Conservation (phyloP, 1,140 invertebrate species). For the Diorhabda elongata region DNA sequence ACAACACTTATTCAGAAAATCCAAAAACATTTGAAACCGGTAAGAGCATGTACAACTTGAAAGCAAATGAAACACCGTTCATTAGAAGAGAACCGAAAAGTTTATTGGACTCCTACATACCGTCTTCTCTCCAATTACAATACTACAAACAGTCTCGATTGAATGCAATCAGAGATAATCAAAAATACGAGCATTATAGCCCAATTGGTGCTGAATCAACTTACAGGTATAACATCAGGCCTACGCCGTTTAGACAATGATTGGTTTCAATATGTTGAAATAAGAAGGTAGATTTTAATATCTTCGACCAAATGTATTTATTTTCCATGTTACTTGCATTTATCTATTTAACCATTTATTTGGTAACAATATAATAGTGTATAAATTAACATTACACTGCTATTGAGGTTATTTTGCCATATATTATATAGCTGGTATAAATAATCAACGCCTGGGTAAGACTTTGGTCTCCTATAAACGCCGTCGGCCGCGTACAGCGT, state of each 20-base stretch:
- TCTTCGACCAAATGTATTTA: too few species aligned
- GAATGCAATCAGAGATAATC: slow-evolving; percentile 10
- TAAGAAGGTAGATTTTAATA: too few species aligned
- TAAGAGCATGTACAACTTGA: slow-evolving; percentile 12
- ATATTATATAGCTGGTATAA: too few species aligned
- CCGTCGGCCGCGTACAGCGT: too few species aligned
- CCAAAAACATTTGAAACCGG: slow-evolving; percentile 8
- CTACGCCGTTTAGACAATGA: background rate
- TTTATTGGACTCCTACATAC: slow-evolving; percentile 41
- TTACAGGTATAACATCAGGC: background rate
- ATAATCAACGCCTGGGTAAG: too few species aligned
- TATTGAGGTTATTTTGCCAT: too few species aligned
- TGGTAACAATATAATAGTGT: too few species aligned
- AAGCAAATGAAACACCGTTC: slow-evolving; percentile 14
- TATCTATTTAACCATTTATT: too few species aligned
- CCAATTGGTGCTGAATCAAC: background rate
- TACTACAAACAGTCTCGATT: slow-evolving; percentile 31
- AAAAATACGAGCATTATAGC: background rate
- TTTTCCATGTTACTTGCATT: too few species aligned
- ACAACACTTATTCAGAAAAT: slow-evolving; percentile 14
- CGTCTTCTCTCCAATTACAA: slow-evolving; percentile 37
- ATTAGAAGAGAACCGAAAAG: slow-evolving; percentile 36
- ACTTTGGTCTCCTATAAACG: too few species aligned
- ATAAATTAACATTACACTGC: too few species aligned
- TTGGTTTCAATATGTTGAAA: background rate